Conservation (phyloP, 2,113 vertebrate genomes). For the Rhinoderma darwinii region DNA sequence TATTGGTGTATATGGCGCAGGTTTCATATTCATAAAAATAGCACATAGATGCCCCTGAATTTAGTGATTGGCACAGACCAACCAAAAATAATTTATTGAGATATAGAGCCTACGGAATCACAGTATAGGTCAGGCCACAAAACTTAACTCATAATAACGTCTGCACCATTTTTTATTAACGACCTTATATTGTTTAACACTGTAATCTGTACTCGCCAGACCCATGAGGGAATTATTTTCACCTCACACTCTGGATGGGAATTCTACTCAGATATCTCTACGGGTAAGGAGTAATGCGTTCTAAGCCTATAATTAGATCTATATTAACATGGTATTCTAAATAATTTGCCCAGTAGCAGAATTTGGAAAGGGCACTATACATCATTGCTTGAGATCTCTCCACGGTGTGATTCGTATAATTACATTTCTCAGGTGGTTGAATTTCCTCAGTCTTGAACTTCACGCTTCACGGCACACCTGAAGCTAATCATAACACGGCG, state of each 20-base stretch:
- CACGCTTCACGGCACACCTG: slow-evolving; percentile 43
- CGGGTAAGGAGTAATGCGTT: slow-evolving; percentile 3
- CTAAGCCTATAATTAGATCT: slow-evolving; percentile 30
- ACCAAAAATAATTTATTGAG: too few relatives aligned
- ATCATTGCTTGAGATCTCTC: slow-evolving; percentile 35
- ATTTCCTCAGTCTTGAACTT: slow-evolving; percentile 47
- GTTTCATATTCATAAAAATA: too few relatives aligned
- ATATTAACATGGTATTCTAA: slow-evolving; percentile 38
- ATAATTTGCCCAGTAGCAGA: slow-evolving; percentile 41
- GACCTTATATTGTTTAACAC: background rate
- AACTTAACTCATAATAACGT: background rate
- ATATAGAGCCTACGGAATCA: background rate
- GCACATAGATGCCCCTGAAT: too few relatives aligned
- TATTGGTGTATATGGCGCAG: too few relatives aligned
- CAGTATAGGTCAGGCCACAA: background rate
- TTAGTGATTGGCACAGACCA: too few relatives aligned
- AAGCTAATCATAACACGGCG: slow-evolving; percentile 52
- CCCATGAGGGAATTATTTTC: background rate
- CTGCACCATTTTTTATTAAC: background rate
- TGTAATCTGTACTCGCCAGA: background rate
- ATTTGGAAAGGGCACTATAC: slow-evolving; percentile 30
- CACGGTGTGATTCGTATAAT: slow-evolving; percentile 52
- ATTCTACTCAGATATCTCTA: background rate
- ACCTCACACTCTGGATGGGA: background rate
- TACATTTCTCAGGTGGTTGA: slow-evolving; percentile 53